Base-by-base conservation (phyloP, 2,888 invertebrate genomes). In the Merodon equestris region DNA sequence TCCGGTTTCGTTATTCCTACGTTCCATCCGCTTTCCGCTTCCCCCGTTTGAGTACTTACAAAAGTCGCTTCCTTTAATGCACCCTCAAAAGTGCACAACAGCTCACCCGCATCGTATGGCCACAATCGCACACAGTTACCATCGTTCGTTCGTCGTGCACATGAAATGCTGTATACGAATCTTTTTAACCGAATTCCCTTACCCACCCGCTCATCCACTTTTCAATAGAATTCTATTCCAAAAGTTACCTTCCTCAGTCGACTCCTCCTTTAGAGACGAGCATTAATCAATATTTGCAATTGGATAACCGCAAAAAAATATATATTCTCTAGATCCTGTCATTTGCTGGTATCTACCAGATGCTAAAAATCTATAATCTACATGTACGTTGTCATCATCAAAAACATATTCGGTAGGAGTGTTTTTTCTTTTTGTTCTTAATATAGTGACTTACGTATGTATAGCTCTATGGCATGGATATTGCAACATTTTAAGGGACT, bases 241-340 rank as follows among this genome's bases (percentile, higher is more conserved):
- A n/a, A 54, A 60, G 56, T 56, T 50, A 50, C 34, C 42, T 54
- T 60, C 54, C 60, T 45, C 34, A 54, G 51, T 60, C 12, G 2
- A 10, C 12, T 15, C 12, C 38, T 10, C 40, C 17, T 40, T 1
- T 42, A 34, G n/a, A 38, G 15, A 18, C 12, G 13, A 58, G 34
- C 38, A 54, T 64, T 45, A 47, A 64, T 64, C 72, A 56, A 57
- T 74, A 53, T 40, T 63, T 63, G n/a, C 53, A 56, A 42, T 36
- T 14, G n/a, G 47, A 44, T 45, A 63, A 51, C 42, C 44, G 2
- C 27, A 7, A 27, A 27, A 27, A 27, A 27, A 27, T 27, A 27
- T 27, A 7, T 27, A 27, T 27, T 7, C 7, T 4, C 27, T 27
- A 2, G 27, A 27, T 7, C 27, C 27, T 27, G 2, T 7, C 7